Conservation (phyloP, 2,888 invertebrate species). For the Pseudococcus jackbeardsleyi region DNA sequence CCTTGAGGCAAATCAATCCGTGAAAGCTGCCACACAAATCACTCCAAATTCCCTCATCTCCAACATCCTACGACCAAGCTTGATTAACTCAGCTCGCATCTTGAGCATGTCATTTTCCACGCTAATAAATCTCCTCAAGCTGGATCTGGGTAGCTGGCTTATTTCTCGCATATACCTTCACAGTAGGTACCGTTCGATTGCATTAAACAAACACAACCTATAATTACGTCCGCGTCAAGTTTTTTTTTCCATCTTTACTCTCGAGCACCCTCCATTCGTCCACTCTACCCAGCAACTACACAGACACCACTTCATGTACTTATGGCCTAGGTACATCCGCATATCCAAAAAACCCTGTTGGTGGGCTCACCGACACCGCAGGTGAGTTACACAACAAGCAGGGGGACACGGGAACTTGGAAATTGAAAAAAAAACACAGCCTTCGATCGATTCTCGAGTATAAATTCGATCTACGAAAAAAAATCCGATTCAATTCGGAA, state of each 20-base stretch:
- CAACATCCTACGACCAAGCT: not conserved
- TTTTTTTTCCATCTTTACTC: not conserved
- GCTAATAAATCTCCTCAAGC: not conserved
- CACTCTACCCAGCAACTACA: not conserved
- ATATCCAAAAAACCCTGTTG: conserved; percentile 22
- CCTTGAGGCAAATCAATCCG: not conserved
- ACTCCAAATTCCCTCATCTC: not conserved
- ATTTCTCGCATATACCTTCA: conserved; percentile 11
- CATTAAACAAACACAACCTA: conserved; percentile 53
- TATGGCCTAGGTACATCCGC: not conserved
- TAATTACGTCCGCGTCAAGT: conserved; percentile 34
- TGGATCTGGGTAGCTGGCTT: not conserved
- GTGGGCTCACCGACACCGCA: conserved; percentile 34
- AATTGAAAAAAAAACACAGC: conserved; percentile 6
- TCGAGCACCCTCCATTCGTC: not conserved
- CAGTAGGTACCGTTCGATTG: conserved; percentile 43
- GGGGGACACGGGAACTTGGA: not conserved
- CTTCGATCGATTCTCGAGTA: not conserved
- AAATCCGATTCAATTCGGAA: not conserved
- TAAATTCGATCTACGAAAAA: no score
- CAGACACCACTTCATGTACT: not conserved
- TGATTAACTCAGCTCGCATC: conserved; percentile 4
- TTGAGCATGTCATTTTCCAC: not conserved
- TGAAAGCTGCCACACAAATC: not conserved
- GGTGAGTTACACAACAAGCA: not conserved